Evolutionary conservation across 2,113 vertebrate genomes (phyloP), one percentile per base, ranked within the genome.

Genomic region (Kryptolebias marmoratus): DNA sequence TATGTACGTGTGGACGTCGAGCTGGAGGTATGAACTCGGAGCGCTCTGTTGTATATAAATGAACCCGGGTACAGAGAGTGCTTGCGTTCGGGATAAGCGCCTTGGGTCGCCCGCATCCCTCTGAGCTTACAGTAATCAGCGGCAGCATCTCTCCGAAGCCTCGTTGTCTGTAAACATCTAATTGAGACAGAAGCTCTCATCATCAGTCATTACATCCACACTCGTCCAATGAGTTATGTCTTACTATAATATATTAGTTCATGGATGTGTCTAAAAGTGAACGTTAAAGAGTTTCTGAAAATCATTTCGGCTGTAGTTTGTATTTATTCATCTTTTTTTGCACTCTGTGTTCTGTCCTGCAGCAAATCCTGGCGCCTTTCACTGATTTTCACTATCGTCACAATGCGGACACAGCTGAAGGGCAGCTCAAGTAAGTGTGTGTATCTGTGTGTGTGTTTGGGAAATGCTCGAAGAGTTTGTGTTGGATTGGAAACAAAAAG

Each of bases 381-480:
- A 99, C 98, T 60, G 98, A 99, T 94, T 99, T 99, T 92, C 97
- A 99, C 96, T 99, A 99, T 95, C 96, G 96, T 74, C 97, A 99
- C 89, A 98, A 98, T 78, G 96, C 98, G 79, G 97, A 99, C 84
- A 99, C 95, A 48, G 91, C 97, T 71, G 97, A 99, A 94, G 96
- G 95, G 73, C 97, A 98, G 78, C 94, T 98, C 88, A 99, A 98
- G 98, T 99, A 92, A 97, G 98, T 96, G 28, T 73, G 85, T 91
- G 52, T 9, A 75, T 50, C 95, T 14, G 98, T 96, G 28, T 73
- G 85, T 9, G 76, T 50, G 95, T 14, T 18, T 96, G 93, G 4
- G 55, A 73, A 4, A 2, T 11, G 22, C 13, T n/a, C 70, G 31
- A 71, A 50, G 49, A 62, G 49, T 67, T 53, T 64, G 42, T 84